Conservation (phyloP, 2,888 invertebrate species). For the Lasioglossum villosulum region DNA sequence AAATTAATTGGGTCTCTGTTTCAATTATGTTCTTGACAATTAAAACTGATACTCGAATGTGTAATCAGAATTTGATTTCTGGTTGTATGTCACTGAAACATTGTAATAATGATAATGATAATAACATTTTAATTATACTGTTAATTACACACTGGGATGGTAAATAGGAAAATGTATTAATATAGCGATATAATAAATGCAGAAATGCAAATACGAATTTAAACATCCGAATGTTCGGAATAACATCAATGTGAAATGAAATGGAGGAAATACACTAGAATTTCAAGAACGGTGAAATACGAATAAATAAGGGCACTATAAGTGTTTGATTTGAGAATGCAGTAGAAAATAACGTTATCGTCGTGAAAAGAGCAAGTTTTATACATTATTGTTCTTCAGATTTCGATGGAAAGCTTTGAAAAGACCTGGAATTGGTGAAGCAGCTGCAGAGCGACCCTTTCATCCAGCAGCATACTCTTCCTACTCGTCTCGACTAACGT, state of each 20-base stretch:
- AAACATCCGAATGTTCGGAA: neutral
- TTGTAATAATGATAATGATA: neutral
- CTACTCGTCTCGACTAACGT: neutral
- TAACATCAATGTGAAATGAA: neutral
- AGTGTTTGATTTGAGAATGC: neutral
- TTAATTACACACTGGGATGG: neutral
- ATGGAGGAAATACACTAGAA: neutral
- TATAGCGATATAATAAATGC: neutral
- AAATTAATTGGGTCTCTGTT: neutral
- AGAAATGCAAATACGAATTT: neutral
- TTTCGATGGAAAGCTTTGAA: neutral
- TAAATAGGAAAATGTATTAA: neutral
- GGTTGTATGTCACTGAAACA: neutral
- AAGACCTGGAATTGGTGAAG: neutral
- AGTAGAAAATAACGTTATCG: neutral
- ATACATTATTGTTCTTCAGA: neutral
- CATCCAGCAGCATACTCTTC: neutral
- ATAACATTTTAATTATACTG: neutral
- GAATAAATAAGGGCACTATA: neutral
- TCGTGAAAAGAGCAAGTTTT: neutral
- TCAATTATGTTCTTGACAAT: no score
- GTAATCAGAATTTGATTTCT: no score
- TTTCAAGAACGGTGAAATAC: neutral
- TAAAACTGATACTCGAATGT: no score
- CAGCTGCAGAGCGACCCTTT: neutral